Evolutionary conservation across 2,888 invertebrate genomes (phyloP), one percentile per base, ranked within the genome.

Genomic region (Phoronis australis): DNA sequence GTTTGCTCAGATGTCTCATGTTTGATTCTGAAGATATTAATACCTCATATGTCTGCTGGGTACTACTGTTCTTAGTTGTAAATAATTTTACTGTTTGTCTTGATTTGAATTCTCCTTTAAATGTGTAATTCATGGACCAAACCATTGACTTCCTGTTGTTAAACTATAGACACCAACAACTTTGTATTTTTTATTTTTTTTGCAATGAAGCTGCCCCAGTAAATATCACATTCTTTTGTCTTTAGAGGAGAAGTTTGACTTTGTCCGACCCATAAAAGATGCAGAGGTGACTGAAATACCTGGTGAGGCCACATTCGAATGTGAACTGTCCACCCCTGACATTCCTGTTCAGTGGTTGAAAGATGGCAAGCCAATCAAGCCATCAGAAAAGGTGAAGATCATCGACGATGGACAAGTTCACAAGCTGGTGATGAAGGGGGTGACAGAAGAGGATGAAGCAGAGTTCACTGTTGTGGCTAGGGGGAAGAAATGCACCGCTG

Each of bases 311-410:
- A 85, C 83, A 26, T 92, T 96, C 73, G 89, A 91, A 69, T 87
- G 93, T 62, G 93, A 94, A 75, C 80, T 95, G 18, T 91, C 91
- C 15, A 94, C 94, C 80, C 92, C 93, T 38, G 83, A 86, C 42
- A 53, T 68, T 6, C 54, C 56, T n/a, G 66, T 62, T 35, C 59
- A 61, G 45, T 71, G 73, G 73, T 92, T 89, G 76, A 93, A 91
- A 78, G 93, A 93, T 72, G 90, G 90, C 0, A 88, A 90, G 70
- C 91, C 92, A 71, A 78, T 95, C 38, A 88, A 88, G 70, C 58
- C 67, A 43, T 57, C 60, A 47, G 62, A 70, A 45, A 72, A 70
- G 54, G 69, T 71, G 55, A 62, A 64, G 55, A 62, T 71, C 54
- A 54, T 66, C 27, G 58, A 60, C 23, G 68, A 69, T 15, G 71